Evolutionary conservation across 2,888 invertebrate species (phyloP), one percentile per base, ranked within the genome.

Genomic region (Melanophora roralis): DNA sequence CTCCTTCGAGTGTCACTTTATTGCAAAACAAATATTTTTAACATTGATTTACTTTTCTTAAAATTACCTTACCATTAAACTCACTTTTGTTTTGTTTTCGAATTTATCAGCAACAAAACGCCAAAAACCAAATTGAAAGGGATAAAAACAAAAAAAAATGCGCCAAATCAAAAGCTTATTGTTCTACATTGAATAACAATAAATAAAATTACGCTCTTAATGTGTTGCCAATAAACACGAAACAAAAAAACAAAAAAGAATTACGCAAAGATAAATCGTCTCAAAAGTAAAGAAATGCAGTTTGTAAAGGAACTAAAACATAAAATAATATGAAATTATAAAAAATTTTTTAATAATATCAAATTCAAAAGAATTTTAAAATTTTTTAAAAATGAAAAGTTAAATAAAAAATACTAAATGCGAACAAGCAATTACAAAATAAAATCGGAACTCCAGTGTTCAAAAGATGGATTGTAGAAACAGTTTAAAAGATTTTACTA

Each of bases 201-300:
- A 60, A 27, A 71, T 71, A 60, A 60, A 59, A 71, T 71, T 71
- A 59, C n/a, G 16, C 40, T 60, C 40, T 47, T 60, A 49, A 60
- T 60, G 59, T 59, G 51, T 59, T 60, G 69, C 38, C 59, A 71
- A 71, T 71, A 60, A 71, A 59, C 51, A 51, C 51, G n/a, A 36
- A 60, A 60, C 32, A 59, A 51, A 59, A 51, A 59, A 59, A 59
- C 16, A 59, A 40, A n/a, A n/a, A 60, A 27, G 51, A 60, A 71
- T 71, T 59, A 34, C 69, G 21, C 8, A 19, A 68, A 47, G 47
- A 36, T 23, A 57, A 68, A 27, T 27, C 27, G 27, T 6, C n/a
- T n/a, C n/a, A n/a, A 27, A 27, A 2, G 45, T 14, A 45, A 55
- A 53, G 27, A 32, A 34, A 7, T 9, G 32, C 32, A 53, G 53